Evolutionary conservation across 2,797 vertebrate species (phyloP).

Genomic region (Thaleichthys pacificus): DNA sequence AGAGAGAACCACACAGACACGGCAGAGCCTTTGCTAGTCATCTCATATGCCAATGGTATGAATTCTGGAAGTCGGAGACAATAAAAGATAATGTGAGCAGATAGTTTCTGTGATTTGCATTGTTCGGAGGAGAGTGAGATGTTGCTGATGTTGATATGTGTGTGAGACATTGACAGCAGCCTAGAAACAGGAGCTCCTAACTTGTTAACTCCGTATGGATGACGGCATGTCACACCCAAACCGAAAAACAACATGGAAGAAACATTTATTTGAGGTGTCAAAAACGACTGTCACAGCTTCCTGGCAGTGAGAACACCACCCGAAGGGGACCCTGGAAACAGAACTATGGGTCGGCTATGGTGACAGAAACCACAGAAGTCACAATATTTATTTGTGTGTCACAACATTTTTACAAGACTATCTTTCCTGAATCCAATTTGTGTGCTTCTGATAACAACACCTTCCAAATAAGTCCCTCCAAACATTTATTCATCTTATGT

Average conservation of each 20-base stretch:
- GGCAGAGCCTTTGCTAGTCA: too few relatives aligned
- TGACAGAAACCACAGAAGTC: background rate
- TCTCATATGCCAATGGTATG: background rate
- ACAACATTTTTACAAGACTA: conserved; percentile 5
- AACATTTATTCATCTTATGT: conserved; percentile 63
- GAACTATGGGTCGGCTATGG: background rate
- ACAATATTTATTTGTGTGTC: background rate
- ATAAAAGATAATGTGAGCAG: background rate
- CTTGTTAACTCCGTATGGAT: background rate
- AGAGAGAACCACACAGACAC: too few relatives aligned
- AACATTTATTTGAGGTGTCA: background rate
- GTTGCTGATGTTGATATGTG: background rate
- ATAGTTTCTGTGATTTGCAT: conserved; percentile 2
- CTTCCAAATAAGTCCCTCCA: conserved; percentile 58
- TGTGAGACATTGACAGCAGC: background rate
- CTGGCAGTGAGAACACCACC: background rate
- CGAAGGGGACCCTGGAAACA: background rate
- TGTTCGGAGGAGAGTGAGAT: background rate
- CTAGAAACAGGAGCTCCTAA: conserved; percentile 12
- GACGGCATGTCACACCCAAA: background rate
- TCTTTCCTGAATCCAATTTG: conserved; percentile 26
- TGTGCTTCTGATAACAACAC: conserved; percentile 41
- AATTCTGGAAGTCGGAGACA: background rate
- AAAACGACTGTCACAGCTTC: background rate
- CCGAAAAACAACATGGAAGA: background rate